These are phyloP conservation scores for Acronicta leporina DNA, from an alignment of 2,888 invertebrate genomes.

Conservation along the genomic window DNA sequence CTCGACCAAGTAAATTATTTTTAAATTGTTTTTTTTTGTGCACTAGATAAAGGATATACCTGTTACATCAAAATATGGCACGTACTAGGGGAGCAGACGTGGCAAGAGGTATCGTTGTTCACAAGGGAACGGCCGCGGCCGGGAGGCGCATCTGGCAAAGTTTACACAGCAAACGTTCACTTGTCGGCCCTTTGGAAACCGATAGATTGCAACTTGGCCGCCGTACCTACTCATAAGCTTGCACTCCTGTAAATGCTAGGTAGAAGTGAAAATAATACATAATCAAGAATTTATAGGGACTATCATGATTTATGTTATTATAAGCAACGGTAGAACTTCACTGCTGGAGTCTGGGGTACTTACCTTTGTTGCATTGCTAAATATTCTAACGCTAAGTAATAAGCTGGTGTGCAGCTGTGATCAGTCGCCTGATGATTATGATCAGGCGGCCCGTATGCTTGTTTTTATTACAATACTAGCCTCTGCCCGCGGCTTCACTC, in stretches of 20 bases:
- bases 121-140: constrained; percentile 62
- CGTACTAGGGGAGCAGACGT: constrained; percentile 65
- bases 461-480: too few species aligned
- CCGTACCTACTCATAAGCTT: constrained; percentile 10
- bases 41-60: constrained; percentile 7
- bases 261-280: constrained; percentile 10
- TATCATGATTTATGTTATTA: too few species aligned
- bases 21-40: not conserved
- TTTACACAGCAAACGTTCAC: constrained; percentile 67
- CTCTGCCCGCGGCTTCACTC: too few species aligned
- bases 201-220: constrained; percentile 64
- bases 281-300: too few species aligned
- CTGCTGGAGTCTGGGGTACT: too few species aligned
- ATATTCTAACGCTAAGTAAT: too few species aligned
- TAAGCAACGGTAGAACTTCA: too few species aligned
- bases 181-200: constrained; percentile 67
- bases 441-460: too few species aligned
- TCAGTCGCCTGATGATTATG: too few species aligned
- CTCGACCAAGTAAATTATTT: too few species aligned
- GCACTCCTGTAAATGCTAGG: constrained; percentile 34
- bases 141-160: constrained; percentile 62
- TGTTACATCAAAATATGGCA: constrained; percentile 15
- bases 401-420: too few species aligned
- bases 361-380: too few species aligned
- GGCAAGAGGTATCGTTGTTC: constrained; percentile 53